Conservation (phyloP, 2,113 vertebrate species). For the Indicator indicator region DNA sequence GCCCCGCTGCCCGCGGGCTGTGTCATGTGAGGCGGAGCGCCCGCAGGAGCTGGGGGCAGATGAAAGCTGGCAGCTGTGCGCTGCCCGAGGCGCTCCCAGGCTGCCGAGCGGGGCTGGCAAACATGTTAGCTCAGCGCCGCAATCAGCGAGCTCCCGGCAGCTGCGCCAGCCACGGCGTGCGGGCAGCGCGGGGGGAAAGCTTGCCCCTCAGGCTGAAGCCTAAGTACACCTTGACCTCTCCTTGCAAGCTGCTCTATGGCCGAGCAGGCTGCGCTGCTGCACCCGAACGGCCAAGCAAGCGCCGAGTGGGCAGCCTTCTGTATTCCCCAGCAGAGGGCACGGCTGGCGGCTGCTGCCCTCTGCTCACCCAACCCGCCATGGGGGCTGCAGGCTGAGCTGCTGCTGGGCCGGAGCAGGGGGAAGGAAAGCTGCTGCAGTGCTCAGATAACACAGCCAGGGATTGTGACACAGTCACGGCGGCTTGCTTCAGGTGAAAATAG, state of each 20-base stretch:
- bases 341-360: conserved; percentile 62
- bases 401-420: no score
- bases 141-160: conserved; percentile 10
- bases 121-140: conserved; percentile 45
- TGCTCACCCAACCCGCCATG: conserved; percentile 37
- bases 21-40: conserved; percentile 22
- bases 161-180: no score
- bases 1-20: background rate
- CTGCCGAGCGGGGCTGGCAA: conserved; percentile 62
- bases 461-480: no score
- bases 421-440: no score
- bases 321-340: background rate
- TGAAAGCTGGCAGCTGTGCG: conserved; percentile 70
- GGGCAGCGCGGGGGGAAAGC: background rate
- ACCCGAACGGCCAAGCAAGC: background rate
- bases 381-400: no score
- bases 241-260: background rate
- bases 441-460: no score
- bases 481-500: no score
- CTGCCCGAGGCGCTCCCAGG: conserved; percentile 13
- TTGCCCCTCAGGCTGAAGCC: conserved; percentile 21
- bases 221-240: conserved; percentile 43
- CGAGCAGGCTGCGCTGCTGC: background rate
- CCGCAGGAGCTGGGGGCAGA: conserved; percentile 61
- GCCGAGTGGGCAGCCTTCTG: conserved; percentile 9